These are phyloP conservation scores for Limnephilus marmoratus DNA, from an alignment of 2,888 invertebrate genomes.

Conservation along the genomic window DNA sequence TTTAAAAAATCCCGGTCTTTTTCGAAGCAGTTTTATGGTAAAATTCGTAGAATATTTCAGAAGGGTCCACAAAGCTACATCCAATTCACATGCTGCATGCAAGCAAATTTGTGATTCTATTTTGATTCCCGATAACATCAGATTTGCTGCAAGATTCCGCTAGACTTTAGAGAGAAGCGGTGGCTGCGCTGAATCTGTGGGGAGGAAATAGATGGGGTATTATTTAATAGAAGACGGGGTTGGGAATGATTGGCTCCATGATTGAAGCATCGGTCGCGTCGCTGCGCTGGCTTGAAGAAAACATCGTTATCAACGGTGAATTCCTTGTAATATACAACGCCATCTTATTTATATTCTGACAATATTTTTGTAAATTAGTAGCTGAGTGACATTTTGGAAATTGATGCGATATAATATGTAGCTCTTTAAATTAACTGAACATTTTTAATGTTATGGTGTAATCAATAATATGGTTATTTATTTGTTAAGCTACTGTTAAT, in stretches of 20 bases:
- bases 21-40: too few species aligned
- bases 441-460: too few species aligned
- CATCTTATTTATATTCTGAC: neutral
- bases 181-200: neutral
- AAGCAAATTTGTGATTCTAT: neutral
- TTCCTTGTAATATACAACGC: neutral
- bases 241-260: neutral
- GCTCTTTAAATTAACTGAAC: too few species aligned
- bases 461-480: too few species aligned
- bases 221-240: neutral
- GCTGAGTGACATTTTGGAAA: too few species aligned
- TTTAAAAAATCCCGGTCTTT: too few species aligned
- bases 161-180: neutral
- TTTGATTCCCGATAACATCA: neutral
- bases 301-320: neutral
- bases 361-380: too few species aligned
- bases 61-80: neutral
- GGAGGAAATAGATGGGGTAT: neutral
- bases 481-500: too few species aligned
- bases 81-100: neutral
- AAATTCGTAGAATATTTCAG: too few species aligned
- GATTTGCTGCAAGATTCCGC: neutral
- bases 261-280: neutral
- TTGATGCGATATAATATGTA: too few species aligned
- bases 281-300: neutral